A percentile compares a stretch with the other conserved stretches of the same genome.
Evolutionary conservation across 2,888 invertebrate species (phyloP).

Genomic region (Thymelicus sylvestris): DNA sequence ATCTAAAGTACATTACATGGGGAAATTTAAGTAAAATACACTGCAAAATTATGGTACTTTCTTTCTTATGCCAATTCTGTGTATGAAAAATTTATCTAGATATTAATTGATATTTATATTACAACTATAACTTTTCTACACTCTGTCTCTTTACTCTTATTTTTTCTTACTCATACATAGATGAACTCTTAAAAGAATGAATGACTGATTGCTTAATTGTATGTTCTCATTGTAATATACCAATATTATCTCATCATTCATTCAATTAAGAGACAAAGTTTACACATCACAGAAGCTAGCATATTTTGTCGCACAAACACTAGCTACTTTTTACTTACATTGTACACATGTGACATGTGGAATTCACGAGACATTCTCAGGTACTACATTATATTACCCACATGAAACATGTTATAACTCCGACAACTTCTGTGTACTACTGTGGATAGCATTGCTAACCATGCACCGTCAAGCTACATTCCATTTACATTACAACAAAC

Average conservation of each 20-base stretch:
- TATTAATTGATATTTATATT: too few relatives aligned
- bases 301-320: neutral
- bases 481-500: too few relatives aligned
- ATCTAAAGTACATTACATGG: too few relatives aligned
- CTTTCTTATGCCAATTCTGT: neutral
- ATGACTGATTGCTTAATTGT: neutral
- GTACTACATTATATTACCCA: neutral
- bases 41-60: neutral
- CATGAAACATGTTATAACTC: neutral
- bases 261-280: constrained; percentile 14
- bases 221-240: too few relatives aligned
- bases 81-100: neutral
- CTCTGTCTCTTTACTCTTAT: neutral
- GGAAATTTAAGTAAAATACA: neutral
- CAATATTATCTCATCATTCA: constrained; percentile 3
- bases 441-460: neutral
- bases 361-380: constrained; percentile 4
- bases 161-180: neutral
- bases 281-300: constrained; percentile 28
- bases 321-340: neutral
- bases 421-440: neutral
- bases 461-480: too few relatives aligned
- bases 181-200: constrained; percentile 5
- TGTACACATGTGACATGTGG: too few relatives aligned
- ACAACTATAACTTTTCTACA: neutral